phyloP scores from a whole-genome alignment of 2,888 invertebrate genomes.

The Acholoe squamosa region DNA sequence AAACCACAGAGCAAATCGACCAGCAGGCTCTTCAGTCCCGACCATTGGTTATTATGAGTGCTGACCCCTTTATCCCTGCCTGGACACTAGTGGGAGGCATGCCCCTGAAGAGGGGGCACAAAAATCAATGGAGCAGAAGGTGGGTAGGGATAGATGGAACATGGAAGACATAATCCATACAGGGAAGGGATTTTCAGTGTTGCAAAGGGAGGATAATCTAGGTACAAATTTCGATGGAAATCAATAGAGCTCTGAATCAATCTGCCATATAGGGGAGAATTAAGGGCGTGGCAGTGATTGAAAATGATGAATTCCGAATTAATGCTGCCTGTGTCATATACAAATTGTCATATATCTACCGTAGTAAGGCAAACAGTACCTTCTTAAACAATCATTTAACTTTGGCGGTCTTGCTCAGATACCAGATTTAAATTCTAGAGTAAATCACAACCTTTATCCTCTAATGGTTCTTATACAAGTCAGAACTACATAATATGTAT shows the following conservation, averaged over 20 bases:
- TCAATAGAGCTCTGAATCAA: background rate
- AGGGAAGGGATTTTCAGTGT: background rate
- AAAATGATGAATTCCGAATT: too few relatives aligned
- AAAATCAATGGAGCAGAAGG: conserved; percentile 3
- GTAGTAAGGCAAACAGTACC: too few relatives aligned
- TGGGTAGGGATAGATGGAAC: background rate
- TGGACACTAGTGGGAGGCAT: background rate
- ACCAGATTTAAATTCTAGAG: too few relatives aligned
- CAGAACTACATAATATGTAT: too few relatives aligned
- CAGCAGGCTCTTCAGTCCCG: background rate
- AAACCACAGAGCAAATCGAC: conserved; percentile 3
- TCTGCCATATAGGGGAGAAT: background rate
- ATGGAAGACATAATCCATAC: background rate
- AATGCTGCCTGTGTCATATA: too few relatives aligned
- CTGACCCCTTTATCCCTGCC: background rate
- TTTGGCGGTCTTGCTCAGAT: too few relatives aligned
- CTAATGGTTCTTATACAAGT: too few relatives aligned
- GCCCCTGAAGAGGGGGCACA: background rate
- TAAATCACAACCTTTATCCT: too few relatives aligned
- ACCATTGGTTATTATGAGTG: background rate
- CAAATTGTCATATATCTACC: too few relatives aligned
- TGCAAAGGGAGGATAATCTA: background rate
- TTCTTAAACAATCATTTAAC: too few relatives aligned
- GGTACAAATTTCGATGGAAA: background rate
- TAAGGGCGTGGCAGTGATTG: too few relatives aligned